Conservation (phyloP, 2,113 vertebrate genomes). For the Osmerus mordax region DNA sequence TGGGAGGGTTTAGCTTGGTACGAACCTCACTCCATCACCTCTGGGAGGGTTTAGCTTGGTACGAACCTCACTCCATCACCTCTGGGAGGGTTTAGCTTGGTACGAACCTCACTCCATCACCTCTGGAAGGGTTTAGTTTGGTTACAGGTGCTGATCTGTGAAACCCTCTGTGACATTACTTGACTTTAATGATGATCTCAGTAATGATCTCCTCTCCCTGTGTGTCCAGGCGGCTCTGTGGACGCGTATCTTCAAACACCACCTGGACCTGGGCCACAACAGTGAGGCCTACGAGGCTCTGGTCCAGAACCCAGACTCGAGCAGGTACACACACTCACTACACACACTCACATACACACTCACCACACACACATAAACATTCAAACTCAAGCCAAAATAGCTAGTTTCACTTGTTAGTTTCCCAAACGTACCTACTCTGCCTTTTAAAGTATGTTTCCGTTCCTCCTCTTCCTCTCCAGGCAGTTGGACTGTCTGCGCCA, state of each 20-base stretch:
- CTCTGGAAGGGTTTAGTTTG: no score
- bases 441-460: not conserved
- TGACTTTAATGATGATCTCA: not conserved
- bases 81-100: no score
- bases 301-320: conserved; percentile 87
- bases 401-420: no score
- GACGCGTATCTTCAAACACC: conserved; percentile 95
- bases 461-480: conserved; percentile 57
- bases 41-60: no score
- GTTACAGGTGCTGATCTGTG: no score
- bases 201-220: not conserved
- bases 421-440: no score
- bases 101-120: no score
- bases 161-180: no score
- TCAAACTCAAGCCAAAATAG: not conserved
- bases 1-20: no score
- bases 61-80: no score
- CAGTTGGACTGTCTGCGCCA: conserved; percentile 93
- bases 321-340: conserved; percentile 76
- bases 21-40: no score
- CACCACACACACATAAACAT: not conserved
- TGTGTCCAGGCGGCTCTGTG: conserved; percentile 84
- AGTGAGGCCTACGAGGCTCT: conserved; percentile 89
- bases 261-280: conserved; percentile 94
- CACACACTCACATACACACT: not conserved